phyloP scores from a whole-genome alignment of 2,888 invertebrate genomes.

The Diarsia brunnea region DNA sequence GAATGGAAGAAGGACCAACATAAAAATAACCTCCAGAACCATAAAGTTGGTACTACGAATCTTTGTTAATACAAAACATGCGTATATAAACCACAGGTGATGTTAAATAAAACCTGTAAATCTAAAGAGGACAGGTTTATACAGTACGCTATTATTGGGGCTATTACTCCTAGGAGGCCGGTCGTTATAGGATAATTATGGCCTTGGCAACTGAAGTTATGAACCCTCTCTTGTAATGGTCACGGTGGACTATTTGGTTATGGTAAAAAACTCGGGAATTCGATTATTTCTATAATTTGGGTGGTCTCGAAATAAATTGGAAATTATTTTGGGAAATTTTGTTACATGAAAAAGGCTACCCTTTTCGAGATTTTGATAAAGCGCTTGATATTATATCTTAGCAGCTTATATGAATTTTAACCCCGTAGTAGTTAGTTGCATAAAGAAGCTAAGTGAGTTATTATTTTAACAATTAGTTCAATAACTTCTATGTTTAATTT shows the following conservation, averaged over 20 bases:
- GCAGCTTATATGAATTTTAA: background rate
- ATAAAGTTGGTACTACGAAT: background rate
- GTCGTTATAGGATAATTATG: slow-evolving; percentile 41
- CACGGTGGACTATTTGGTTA: background rate
- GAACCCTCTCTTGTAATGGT: slow-evolving; percentile 9
- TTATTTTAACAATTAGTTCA: background rate
- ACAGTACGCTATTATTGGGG: slow-evolving; percentile 19
- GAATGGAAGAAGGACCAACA: background rate
- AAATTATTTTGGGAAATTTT: background rate
- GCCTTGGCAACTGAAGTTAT: slow-evolving; percentile 22
- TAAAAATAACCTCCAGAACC: slow-evolving; percentile 34
- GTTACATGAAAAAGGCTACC: too few relatives aligned
- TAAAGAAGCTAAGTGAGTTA: background rate
- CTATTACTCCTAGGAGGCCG: slow-evolving; percentile 31
- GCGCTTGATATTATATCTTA: background rate
- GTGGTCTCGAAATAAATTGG: background rate
- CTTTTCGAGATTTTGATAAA: background rate
- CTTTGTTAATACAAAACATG: slow-evolving; percentile 13
- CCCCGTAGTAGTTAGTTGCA: background rate
- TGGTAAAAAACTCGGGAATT: background rate
- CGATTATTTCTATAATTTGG: background rate
- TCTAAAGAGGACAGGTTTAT: slow-evolving; percentile 49
- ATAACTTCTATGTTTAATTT: background rate
- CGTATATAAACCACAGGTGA: slow-evolving; percentile 38
- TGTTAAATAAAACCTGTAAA: slow-evolving; percentile 50